Percentiles rank a stretch among this genome's conserved stretches.
phyloP scores from a whole-genome alignment of 2,797 vertebrate species.

The Tangara arthus region DNA sequence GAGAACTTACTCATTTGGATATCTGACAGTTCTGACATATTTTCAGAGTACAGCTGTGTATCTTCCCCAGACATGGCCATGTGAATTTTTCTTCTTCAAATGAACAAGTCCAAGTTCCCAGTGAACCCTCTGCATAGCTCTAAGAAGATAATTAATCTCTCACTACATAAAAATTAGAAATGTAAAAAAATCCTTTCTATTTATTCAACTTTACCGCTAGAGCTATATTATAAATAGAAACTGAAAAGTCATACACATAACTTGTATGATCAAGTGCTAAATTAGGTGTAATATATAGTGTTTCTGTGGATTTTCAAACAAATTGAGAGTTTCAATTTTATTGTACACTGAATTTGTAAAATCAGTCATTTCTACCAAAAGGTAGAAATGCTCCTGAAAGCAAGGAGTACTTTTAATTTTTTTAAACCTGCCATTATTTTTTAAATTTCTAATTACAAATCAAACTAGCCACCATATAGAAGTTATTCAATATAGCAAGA shows the following conservation, averaged over 20 bases:
- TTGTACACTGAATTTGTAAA: background rate
- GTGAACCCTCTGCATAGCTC: background rate
- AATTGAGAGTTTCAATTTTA: background rate
- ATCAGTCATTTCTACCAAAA: background rate
- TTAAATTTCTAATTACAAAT: background rate
- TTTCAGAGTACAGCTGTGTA: background rate
- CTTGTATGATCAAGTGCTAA: background rate
- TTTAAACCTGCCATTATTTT: background rate
- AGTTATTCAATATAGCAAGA: background rate
- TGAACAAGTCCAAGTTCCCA: background rate
- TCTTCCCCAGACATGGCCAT: background rate
- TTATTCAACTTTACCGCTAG: background rate
- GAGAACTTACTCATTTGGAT: background rate
- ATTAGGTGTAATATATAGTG: background rate
- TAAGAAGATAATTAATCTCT: background rate
- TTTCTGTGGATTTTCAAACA: background rate
- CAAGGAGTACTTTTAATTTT: background rate
- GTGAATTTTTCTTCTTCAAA: background rate
- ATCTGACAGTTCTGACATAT: background rate
- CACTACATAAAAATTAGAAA: background rate
- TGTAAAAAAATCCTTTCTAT: background rate
- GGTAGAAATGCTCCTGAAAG: background rate
- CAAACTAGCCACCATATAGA: background rate
- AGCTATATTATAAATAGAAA: background rate
- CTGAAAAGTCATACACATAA: background rate